Evolutionary conservation across 2,888 invertebrate species (phyloP), one percentile per base, ranked within the genome.

Genomic region (Lycaena phlaeas): DNA sequence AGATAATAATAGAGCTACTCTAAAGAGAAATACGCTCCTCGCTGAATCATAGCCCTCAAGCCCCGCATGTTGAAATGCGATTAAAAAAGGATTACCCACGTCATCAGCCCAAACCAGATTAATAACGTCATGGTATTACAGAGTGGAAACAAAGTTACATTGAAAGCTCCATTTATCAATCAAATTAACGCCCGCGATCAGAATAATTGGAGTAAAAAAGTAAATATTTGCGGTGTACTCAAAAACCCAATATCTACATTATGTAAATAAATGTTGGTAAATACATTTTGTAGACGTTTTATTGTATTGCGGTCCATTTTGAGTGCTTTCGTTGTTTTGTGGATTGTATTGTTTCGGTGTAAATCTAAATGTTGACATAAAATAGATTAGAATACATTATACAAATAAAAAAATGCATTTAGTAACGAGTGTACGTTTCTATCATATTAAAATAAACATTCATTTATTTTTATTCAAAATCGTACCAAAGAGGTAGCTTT

Each of bases 1-100:
- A n/a, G n/a, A n/a, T n/a, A n/a, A 22, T 22, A 22, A 22, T 9
- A 22, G 18, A 42, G 36, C 17, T 34, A 27, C 15, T 29, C 34
- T 28, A 34, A 22, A 5, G 22, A 22, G 22, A 7, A n/a, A 9
- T 3, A 9, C 22, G 2, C 22, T 22, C 22, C 2, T 9, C 22
- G 22, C 22, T 9, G 7, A 9, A 22, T 22, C 22, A 22, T 22
- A 22, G 9, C 9, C 22, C 22, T 2, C 22, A 2, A 22, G 9
- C 22, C 46, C n/a, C 44, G 28, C 44, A 45, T 44, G 42, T 44
- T 44, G 46, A 41, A 41, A 49, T 26, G 40, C 43, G 40, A 46
- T 50, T 50, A 50, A 42, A 50, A 49, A 50, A 46, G 50, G 47
- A 51, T 51, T 50, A 45, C 36, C 48, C 42, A 43, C 43, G 46